Evolutionary conservation across 2,797 vertebrate species (phyloP).

Genomic region (Sebastes variabilis): DNA sequence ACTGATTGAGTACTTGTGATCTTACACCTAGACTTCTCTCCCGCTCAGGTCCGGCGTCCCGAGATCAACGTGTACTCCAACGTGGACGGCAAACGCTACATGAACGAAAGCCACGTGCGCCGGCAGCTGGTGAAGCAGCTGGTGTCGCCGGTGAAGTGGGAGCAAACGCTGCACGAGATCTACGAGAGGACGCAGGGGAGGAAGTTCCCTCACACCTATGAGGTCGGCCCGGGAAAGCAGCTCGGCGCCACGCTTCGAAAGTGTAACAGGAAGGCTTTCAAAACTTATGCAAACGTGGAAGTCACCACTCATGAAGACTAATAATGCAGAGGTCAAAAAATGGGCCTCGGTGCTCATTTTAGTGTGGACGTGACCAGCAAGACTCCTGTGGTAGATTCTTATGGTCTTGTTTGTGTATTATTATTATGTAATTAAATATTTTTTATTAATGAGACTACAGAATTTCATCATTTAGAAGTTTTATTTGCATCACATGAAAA

Average conservation of each 20-base stretch:
- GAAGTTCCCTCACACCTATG: conserved; percentile 89
- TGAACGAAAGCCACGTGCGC: conserved; percentile 80
- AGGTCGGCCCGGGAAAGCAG: conserved; percentile 92
- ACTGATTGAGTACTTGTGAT: background rate
- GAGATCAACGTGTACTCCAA: conserved; percentile 91
- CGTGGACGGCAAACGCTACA: conserved; percentile 88
- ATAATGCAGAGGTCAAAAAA: background rate
- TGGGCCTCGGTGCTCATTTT: background rate
- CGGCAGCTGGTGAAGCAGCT: conserved; percentile 89
- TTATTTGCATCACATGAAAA: conserved; percentile 71
- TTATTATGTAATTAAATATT: conserved; percentile 37
- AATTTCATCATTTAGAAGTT: conserved; percentile 33
- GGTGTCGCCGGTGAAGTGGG: conserved; percentile 93
- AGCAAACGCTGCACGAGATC: conserved; percentile 92
- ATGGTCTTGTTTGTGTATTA: conserved; percentile 1
- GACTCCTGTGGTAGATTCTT: conserved; percentile 18
- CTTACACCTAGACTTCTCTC: background rate
- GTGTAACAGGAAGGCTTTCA: conserved; percentile 93
- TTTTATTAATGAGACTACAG: conserved; percentile 30
- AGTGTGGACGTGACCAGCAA: background rate
- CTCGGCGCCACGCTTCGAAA: conserved; percentile 87
- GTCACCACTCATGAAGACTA: conserved; percentile 54
- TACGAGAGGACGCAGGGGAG: conserved; percentile 86
- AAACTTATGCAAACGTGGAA: conserved; percentile 82
- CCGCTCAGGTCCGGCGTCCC: conserved; percentile 80